Conservation (phyloP, 2,888 invertebrate species). For the Eustalomyia histrio region DNA sequence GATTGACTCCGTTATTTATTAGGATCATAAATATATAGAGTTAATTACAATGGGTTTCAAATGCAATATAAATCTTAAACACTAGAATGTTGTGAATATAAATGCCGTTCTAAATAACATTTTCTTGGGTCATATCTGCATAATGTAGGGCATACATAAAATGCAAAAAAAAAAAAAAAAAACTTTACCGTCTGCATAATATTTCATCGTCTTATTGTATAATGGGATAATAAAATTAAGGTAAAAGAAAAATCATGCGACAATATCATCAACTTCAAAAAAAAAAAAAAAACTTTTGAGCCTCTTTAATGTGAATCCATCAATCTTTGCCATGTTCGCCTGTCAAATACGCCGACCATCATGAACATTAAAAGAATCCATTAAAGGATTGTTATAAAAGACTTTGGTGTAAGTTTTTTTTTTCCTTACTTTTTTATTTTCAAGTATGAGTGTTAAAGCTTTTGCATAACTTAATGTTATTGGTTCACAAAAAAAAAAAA, state of each 20-base stretch:
- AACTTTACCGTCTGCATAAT: slow-evolving; percentile 40
- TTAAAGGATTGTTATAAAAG: slow-evolving; percentile 74
- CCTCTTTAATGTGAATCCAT: slow-evolving; percentile 75
- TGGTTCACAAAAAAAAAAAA: slow-evolving; percentile 19
- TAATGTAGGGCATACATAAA: not conserved
- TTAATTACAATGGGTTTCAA: too few relatives aligned
- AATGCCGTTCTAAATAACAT: too few relatives aligned
- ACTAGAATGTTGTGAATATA: too few relatives aligned
- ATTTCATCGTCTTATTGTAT: slow-evolving; percentile 57
- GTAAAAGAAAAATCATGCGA: slow-evolving; percentile 38
- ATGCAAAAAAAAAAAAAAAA: not conserved
- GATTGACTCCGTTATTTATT: too few relatives aligned
- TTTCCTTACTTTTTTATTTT: not conserved
- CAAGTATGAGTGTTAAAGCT: slow-evolving; percentile 28
- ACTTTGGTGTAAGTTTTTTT: slow-evolving; percentile 7
- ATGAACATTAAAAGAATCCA: slow-evolving; percentile 74
- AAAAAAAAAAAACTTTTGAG: slow-evolving; percentile 56
- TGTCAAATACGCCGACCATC: slow-evolving; percentile 77
- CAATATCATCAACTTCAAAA: slow-evolving; percentile 48
- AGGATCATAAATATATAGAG: too few relatives aligned
- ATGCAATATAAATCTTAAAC: too few relatives aligned
- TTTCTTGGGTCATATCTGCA: too few relatives aligned
- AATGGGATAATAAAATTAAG: slow-evolving; percentile 48
- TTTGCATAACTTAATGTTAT: slow-evolving; percentile 46
- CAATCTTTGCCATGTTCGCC: slow-evolving; percentile 75